A percentile compares a stretch with the other conserved stretches of the same genome.
These are phyloP conservation scores for Bombus pyrosoma DNA, from an alignment of 1,140 invertebrate genomes.

Conservation along the genomic window DNA sequence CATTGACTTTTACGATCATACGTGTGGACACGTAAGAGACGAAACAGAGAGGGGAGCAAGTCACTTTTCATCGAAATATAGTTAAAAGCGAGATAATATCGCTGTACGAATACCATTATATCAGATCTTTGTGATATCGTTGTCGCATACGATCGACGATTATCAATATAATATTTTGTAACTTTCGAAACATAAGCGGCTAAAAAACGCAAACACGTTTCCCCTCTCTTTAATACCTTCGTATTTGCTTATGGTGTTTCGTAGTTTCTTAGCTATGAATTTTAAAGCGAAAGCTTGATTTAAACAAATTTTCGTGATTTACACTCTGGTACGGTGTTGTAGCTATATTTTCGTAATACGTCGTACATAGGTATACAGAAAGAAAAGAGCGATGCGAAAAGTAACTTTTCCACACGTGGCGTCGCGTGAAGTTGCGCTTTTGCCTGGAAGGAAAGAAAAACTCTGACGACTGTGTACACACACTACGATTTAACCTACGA, in stretches of 20 bases:
- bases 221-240: no score
- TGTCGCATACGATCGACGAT: no score
- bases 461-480: slow-evolving; percentile 1
- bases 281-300: background rate
- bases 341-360: background rate
- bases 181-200: background rate
- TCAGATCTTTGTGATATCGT: no score
- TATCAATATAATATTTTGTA: no score
- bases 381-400: background rate
- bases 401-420: background rate
- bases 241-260: background rate
- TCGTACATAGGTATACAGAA: background rate
- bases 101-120: no score
- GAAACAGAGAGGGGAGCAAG: no score
- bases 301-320: background rate
- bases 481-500: slow-evolving; percentile 1
- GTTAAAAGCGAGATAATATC: no score
- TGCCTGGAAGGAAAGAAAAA: slow-evolving; percentile 7
- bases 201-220: no score
- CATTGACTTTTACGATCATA: background rate
- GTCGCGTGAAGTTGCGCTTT: background rate
- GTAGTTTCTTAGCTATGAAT: background rate
- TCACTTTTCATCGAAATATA: no score
- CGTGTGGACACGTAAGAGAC: background rate
- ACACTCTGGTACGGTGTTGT: background rate